Conservation (phyloP, 1,140 invertebrate genomes). For the Temnothorax longispinosus region DNA sequence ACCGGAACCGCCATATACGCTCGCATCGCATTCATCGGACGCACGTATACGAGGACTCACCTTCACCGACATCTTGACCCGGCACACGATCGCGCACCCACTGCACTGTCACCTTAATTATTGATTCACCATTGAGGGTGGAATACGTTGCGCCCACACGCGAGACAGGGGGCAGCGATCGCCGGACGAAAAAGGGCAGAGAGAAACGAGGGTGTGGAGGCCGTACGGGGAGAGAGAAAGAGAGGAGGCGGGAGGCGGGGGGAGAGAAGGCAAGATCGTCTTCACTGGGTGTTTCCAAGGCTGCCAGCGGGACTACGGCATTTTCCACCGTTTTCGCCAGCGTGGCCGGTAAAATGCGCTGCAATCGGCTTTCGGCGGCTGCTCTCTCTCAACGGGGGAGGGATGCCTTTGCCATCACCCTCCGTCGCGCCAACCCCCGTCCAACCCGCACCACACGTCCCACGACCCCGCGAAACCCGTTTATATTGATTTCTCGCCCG, state of each 20-base stretch:
- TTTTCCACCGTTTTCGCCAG: slow-evolving; percentile 67
- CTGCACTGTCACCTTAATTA: slow-evolving; percentile 73
- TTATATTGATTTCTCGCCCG: slow-evolving; percentile 68
- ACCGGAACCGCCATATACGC: background rate
- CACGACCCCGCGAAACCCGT: slow-evolving; percentile 5
- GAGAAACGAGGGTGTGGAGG: background rate
- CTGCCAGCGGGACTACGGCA: slow-evolving; percentile 48
- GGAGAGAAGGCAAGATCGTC: background rate
- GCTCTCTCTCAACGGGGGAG: slow-evolving; percentile 56
- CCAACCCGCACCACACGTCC: slow-evolving; percentile 46
- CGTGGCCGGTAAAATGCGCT: slow-evolving; percentile 49
- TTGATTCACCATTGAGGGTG: slow-evolving; percentile 69
- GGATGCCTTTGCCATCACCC: slow-evolving; percentile 73
- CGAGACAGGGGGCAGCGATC: background rate
- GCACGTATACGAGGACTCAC: slow-evolving; percentile 71
- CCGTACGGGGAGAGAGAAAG: too few relatives aligned
- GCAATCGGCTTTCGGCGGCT: slow-evolving; percentile 57
- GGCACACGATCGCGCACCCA: slow-evolving; percentile 70
- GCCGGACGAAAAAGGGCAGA: background rate
- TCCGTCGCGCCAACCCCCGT: slow-evolving; percentile 76
- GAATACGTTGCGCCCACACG: slow-evolving; percentile 27
- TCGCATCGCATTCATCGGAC: slow-evolving; percentile 1
- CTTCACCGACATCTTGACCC: slow-evolving; percentile 83
- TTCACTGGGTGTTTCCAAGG: slow-evolving; percentile 19
- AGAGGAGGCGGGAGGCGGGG: background rate